Evolutionary conservation across 1,140 invertebrate genomes (phyloP), one percentile per base, ranked within the genome.

Genomic region (Leptonema lineaticorne): DNA sequence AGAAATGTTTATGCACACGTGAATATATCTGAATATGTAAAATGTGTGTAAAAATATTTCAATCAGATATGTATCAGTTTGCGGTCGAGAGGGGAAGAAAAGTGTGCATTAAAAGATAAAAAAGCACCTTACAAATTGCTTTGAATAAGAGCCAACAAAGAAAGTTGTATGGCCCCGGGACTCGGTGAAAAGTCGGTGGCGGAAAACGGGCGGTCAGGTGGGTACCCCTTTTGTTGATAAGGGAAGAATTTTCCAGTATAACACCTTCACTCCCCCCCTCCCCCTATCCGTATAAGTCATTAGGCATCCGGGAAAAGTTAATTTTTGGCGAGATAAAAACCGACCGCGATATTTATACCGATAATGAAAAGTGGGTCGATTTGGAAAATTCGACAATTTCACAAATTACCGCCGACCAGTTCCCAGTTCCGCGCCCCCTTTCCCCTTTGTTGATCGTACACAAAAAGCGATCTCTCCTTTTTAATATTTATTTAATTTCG

Each of bases 21-120:
- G n/a, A n/a, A n/a, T n/a, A n/a, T n/a, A n/a, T n/a, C n/a, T n/a
- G n/a, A n/a, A n/a, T n/a, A n/a, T 41, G 37, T 41, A 14, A 41
- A 41, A 41, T 41, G 37, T n/a, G 20, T 53, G 48, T 53, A 20
- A 18, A 20, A 14, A 16, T 14, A 41, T 16, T 41, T 16, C 1
- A 41, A 53, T 24, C 50, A 53, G 50, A 53, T 53, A 53, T 53
- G 22, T 14, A 53, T 53, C 57, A 33, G 24, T 29, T n/a, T 16
- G 57, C 6, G 28, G 57, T 59, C 57, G 16, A 59, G 57, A 14
- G 28, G 56, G 57, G 14, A 33, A 30, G 28, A 59, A 59, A 33
- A 59, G 16, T 53, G 50, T 53, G 50, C 50, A 53, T 53, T 53
- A 53, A 26, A 53, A 53, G 57, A 59, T 41, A 59, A 59, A 59